A percentile compares a stretch with the other conserved stretches of the same genome.
Conservation (phyloP, 2,888 invertebrate genomes). For the Coelinius sp. region DNA sequence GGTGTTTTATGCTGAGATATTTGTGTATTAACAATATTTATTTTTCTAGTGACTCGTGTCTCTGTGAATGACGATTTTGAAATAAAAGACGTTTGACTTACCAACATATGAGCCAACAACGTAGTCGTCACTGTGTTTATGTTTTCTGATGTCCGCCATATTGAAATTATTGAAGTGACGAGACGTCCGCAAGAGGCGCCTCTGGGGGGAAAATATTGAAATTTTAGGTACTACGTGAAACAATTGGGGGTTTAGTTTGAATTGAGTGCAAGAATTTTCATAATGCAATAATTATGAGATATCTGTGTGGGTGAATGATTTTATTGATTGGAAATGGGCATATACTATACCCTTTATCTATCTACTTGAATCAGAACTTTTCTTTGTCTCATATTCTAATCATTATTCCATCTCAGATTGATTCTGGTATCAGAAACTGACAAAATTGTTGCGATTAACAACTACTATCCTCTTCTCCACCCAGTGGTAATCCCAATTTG, state of each 20-base stretch:
- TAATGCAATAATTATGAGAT: no score
- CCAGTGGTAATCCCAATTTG: constrained; percentile 60
- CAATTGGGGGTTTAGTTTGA: constrained; percentile 14
- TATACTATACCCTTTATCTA: no score
- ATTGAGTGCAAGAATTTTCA: constrained; percentile 22
- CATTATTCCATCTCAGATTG: no score
- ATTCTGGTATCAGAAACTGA: not conserved
- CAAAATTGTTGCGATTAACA: no score
- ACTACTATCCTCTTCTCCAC: not conserved
- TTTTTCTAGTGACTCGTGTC: not conserved
- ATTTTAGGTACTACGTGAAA: constrained; percentile 4
- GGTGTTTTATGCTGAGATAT: not conserved
- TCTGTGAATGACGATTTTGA: not conserved
- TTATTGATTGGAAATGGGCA: no score
- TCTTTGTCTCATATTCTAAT: no score
- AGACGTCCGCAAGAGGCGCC: constrained; percentile 61
- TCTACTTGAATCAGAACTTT: no score
- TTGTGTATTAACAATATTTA: not conserved
- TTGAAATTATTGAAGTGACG: constrained; percentile 60
- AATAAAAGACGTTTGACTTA: constrained; percentile 57
- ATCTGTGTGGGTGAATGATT: no score
- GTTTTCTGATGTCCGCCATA: constrained; percentile 72
- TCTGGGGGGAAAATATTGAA: not conserved
- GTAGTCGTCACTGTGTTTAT: constrained; percentile 72
- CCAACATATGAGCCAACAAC: constrained; percentile 66